Percentiles rank a stretch among this genome's conserved stretches.
These are phyloP conservation scores for Dermochelys coriacea DNA, from an alignment of 2,797 vertebrate species.

Conservation along the genomic window DNA sequence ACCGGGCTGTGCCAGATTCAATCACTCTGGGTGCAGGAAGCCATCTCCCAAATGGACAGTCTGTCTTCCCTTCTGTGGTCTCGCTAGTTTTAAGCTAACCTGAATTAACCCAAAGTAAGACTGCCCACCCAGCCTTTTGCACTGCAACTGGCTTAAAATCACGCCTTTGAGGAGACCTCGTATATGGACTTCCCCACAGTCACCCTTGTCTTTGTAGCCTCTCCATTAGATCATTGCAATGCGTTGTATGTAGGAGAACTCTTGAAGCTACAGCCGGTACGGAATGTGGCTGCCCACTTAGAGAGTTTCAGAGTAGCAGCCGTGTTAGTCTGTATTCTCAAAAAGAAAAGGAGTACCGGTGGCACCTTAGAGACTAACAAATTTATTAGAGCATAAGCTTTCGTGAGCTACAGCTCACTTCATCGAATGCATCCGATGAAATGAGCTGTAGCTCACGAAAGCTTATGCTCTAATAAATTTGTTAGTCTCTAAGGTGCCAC, in stretches of 20 bases:
- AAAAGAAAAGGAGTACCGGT: too few species aligned
- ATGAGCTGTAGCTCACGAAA: too few species aligned
- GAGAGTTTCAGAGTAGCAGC: too few species aligned
- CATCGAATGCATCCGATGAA: too few species aligned
- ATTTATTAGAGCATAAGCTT: too few species aligned
- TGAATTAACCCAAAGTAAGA: background rate
- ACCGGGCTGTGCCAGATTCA: background rate
- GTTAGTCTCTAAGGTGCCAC: too few species aligned
- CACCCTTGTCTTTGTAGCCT: slow-evolving; percentile 14
- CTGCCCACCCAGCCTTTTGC: background rate
- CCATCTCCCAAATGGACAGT: background rate
- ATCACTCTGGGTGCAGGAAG: background rate
- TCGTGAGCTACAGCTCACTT: too few species aligned
- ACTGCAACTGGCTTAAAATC: background rate
- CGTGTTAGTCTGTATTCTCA: too few species aligned
- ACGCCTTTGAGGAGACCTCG: background rate
- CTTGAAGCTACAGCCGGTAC: background rate
- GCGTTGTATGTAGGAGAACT: background rate
- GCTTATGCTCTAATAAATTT: too few species aligned
- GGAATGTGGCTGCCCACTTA: background rate
- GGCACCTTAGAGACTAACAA: too few species aligned
- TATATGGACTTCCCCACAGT: background rate
- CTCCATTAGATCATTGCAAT: slow-evolving; percentile 7
- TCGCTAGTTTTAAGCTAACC: slow-evolving; percentile 7
- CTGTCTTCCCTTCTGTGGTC: rapidly evolving